Conservation (phyloP, 2,797 vertebrate genomes). For the Cygnus olor region DNA sequence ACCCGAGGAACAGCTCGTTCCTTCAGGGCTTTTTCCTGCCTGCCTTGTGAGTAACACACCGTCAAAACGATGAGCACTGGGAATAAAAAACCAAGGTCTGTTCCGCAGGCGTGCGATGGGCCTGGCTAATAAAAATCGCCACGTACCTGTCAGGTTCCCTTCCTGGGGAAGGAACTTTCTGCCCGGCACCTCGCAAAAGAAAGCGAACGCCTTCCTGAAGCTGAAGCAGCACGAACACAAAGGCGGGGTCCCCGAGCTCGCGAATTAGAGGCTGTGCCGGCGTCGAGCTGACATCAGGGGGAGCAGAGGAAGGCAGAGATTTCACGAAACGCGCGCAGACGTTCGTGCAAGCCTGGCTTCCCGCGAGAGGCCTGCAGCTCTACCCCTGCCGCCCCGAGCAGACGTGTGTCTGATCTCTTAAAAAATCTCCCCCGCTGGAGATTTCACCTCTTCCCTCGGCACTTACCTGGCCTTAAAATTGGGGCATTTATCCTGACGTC, state of each 20-base stretch:
- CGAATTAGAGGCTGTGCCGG: neutral
- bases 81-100: neutral
- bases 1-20: neutral
- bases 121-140: neutral
- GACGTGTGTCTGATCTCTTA: neutral
- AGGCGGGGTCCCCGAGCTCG: neutral
- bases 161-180: neutral
- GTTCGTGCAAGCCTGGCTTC: neutral
- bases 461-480: neutral
- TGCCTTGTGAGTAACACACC: neutral
- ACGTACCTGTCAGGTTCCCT: neutral
- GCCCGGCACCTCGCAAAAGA: neutral
- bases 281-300: neutral
- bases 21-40: neutral
- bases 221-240: neutral
- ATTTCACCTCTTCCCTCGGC: neutral
- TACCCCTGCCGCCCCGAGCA: neutral
- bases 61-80: neutral
- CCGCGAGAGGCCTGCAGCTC: neutral
- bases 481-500: neutral
- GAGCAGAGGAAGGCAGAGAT: neutral
- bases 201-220: neutral
- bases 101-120: neutral
- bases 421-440: neutral
- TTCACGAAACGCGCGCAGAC: rapidly evolving